Base-by-base conservation (phyloP, 2,888 invertebrate species). In the Chymomyza caudatula region DNA sequence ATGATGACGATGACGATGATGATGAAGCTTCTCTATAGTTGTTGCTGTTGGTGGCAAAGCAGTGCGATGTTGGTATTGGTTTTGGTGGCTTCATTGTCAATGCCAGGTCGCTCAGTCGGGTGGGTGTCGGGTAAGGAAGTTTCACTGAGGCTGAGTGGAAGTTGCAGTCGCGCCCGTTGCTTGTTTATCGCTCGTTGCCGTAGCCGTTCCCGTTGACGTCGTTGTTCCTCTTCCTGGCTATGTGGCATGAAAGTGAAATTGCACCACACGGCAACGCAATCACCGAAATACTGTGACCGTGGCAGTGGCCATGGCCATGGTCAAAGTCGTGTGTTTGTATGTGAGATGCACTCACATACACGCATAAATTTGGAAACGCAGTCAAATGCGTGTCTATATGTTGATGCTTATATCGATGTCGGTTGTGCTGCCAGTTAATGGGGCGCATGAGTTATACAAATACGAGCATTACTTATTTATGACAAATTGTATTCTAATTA, bases 131-230 rank as follows among this genome's bases (percentile, higher is more conserved):
- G 19, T 62, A 47, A 47, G 3, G 47, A 47, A 47, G 17, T 19
- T 19, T 51, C 61, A 59, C 56, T 76, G 81, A 80, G 81, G 84
- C 84, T 80, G 84, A 80, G 77, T 81, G 84, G 78, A 80, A 79
- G 84, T 75, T 77, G 76, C 84, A 76, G 73, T 70, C 76, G 63
- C 74, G 60, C 61, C 69, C 60, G 63, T 65, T 65, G 63, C 64
- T 69, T 78, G 69, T 73, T 69, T 67, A 75, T 78, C 65, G 70
- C 63, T 23, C 53, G 53, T 53, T 13, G 25, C 13, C n/a, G 11
- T 53, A 3, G 23, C 20, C 23, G 53, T 29, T 22, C 11, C 20
- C 20, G 51, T 4, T 51, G 51, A 8, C 19, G 51, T 51, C 19
- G 47, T 47, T 3, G 47, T 47, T 47, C 19, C 47, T 47, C 17